phyloP scores from a whole-genome alignment of 2,797 vertebrate genomes.

The Mallotus villosus region DNA sequence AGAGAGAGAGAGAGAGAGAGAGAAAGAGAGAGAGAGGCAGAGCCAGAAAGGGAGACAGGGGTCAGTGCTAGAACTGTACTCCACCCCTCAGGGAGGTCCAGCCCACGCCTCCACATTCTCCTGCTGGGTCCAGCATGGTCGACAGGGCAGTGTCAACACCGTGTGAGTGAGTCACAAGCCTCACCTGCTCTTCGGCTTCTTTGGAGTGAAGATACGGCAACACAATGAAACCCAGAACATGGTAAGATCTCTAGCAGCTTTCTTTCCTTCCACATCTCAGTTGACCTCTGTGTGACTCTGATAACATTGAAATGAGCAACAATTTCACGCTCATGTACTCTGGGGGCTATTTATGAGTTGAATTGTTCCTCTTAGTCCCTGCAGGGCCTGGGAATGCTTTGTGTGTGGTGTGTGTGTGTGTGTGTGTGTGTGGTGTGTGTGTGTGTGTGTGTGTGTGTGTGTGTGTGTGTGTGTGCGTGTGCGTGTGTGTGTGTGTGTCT shows the following conservation, averaged over 20 bases:
- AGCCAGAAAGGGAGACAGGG: neutral
- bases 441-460: conserved; percentile 22
- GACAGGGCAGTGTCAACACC: too few relatives aligned
- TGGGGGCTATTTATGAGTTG: conserved; percentile 56
- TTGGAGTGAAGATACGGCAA: conserved; percentile 9
- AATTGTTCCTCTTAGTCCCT: conserved; percentile 67
- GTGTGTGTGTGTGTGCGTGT: conserved; percentile 17
- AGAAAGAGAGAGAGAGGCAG: too few relatives aligned
- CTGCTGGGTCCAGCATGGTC: too few relatives aligned
- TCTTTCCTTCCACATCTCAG: conserved; percentile 68
- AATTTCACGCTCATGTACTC: conserved; percentile 63
- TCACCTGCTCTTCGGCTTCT: conserved; percentile 24
- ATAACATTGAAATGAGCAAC: conserved; percentile 71
- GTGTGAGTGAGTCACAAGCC: too few relatives aligned
- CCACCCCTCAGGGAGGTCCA: conserved; percentile 14
- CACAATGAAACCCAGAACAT: conserved; percentile 38
- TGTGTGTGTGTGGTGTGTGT: conserved; percentile 8
- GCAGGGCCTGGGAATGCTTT: conserved; percentile 57
- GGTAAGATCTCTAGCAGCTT: conserved; percentile 47
- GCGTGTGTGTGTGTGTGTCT: conserved; percentile 18
- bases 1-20: too few relatives aligned
- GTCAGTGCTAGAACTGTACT: conserved; percentile 8
- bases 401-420: too few relatives aligned
- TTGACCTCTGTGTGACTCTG: conserved; percentile 67
- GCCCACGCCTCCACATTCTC: too few relatives aligned